Conservation (phyloP, 2,888 invertebrate species). For the Metalampra italica region DNA sequence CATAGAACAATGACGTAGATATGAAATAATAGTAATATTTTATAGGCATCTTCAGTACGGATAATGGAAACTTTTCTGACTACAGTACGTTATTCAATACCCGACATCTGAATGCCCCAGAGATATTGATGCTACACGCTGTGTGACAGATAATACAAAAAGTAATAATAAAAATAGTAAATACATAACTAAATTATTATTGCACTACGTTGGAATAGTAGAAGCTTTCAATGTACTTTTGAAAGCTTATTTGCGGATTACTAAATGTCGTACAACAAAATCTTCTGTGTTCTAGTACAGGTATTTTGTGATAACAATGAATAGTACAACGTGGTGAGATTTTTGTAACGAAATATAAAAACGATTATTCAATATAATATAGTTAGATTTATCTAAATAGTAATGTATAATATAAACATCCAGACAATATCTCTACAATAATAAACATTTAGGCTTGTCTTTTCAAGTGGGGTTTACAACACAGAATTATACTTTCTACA, state of each 20-base stretch:
- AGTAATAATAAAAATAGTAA: background rate
- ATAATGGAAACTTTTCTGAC: too few relatives aligned
- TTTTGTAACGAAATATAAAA: too few relatives aligned
- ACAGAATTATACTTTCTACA: slow-evolving; percentile 12
- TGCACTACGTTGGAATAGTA: background rate
- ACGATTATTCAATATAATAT: background rate
- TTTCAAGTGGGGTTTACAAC: slow-evolving; percentile 19
- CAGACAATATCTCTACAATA: slow-evolving; percentile 15
- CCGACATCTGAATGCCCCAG: too few relatives aligned
- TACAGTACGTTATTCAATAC: too few relatives aligned
- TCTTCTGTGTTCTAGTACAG: too few relatives aligned
- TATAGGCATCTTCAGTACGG: background rate
- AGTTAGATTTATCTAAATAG: slow-evolving; percentile 6
- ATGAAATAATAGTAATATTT: background rate
- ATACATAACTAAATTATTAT: background rate
- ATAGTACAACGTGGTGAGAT: too few relatives aligned
- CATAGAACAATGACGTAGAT: background rate
- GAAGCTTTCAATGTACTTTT: too few relatives aligned
- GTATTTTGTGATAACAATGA: too few relatives aligned
- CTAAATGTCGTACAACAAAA: too few relatives aligned
- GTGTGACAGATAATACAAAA: background rate
- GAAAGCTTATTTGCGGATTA: too few relatives aligned
- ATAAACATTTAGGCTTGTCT: slow-evolving; percentile 38
- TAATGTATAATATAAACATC: background rate
- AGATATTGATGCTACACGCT: too few relatives aligned